phyloP scores from a whole-genome alignment of 2,888 invertebrate species.

The Lasioglossum villosulum region DNA sequence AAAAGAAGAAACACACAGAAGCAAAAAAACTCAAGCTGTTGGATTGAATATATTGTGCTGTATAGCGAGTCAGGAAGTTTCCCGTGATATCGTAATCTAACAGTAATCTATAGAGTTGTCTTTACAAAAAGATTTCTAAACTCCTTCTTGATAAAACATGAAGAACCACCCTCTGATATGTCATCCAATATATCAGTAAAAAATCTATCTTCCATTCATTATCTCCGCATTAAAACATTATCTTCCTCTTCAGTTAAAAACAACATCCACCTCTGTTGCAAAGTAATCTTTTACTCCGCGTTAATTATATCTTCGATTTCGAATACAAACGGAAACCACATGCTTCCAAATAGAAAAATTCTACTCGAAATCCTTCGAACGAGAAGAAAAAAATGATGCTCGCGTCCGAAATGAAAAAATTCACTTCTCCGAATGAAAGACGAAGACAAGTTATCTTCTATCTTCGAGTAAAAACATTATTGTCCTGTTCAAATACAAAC shows the following conservation, averaged over 20 bases:
- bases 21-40: no score
- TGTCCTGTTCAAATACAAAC: neutral
- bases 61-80: neutral
- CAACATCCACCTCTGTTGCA: neutral
- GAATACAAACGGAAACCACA: neutral
- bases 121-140: neutral
- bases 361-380: no score
- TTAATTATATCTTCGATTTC: neutral
- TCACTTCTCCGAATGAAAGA: neutral
- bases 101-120: neutral
- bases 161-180: neutral
- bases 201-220: neutral
- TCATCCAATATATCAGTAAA: neutral
- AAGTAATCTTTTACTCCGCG: neutral
- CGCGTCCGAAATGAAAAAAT: neutral
- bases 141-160: neutral
- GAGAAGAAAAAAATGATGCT: no score
- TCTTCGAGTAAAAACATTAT: no score
- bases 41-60: no score
- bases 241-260: neutral
- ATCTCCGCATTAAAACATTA: neutral
- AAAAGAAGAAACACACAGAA: no score
- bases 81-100: neutral
- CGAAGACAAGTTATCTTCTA: neutral
- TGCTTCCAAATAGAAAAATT: neutral